These are phyloP conservation scores for Dastarcus helophoroides DNA, from an alignment of 2,888 invertebrate species.

Conservation along the genomic window DNA sequence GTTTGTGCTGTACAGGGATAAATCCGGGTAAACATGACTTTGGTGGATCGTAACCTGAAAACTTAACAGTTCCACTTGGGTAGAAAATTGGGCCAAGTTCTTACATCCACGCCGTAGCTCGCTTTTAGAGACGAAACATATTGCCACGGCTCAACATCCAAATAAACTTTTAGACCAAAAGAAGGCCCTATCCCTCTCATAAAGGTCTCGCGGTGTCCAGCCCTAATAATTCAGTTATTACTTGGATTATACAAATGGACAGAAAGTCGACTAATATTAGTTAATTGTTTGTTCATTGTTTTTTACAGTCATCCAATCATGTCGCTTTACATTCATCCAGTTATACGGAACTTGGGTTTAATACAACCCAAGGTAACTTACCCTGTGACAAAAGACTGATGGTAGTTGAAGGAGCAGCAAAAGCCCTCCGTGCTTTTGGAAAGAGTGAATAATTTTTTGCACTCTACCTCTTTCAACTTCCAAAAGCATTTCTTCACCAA, in stretches of 20 bases:
- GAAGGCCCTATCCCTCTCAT: slow-evolving; percentile 7
- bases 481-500: slow-evolving; percentile 41
- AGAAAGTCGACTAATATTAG: too few relatives aligned
- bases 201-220: too few relatives aligned
- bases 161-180: slow-evolving; percentile 8
- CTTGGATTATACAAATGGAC: too few relatives aligned
- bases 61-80: not conserved
- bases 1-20: slow-evolving; percentile 4
- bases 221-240: too few relatives aligned
- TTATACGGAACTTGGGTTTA: too few relatives aligned
- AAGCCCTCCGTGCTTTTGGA: slow-evolving; percentile 41
- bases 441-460: slow-evolving; percentile 34
- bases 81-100: not conserved
- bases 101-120: slow-evolving; percentile 9
- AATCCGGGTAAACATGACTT: slow-evolving; percentile 6
- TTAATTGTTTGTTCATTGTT: too few relatives aligned
- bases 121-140: slow-evolving; percentile 10
- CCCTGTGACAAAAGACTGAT: too few relatives aligned
- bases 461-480: slow-evolving; percentile 30
- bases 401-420: slow-evolving; percentile 21
- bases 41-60: slow-evolving; percentile 9
- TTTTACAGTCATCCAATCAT: too few relatives aligned
- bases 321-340: too few relatives aligned
- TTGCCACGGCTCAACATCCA: slow-evolving; percentile 9
- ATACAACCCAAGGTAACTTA: too few relatives aligned